Base-by-base conservation (phyloP, 2,888 invertebrate species). In the Eupelmus urozonus region DNA sequence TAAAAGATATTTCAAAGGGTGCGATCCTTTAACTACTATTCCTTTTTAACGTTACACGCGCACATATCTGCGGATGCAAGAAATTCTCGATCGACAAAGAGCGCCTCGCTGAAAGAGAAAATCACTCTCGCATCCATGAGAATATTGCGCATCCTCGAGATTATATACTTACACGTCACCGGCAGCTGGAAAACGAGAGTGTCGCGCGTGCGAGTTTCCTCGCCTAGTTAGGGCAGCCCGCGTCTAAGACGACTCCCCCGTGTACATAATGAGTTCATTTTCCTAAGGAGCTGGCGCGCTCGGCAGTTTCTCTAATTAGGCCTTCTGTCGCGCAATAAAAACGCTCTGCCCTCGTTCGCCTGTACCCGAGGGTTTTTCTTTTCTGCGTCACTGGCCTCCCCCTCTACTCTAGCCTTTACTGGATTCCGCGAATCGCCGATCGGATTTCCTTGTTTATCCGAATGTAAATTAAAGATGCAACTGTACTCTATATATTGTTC, bases 191-290 rank as follows among this genome's bases (percentile, higher is more conserved):
- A 66, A 79, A 71, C 71, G 66, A 79, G 71, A 75, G 78, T 75
- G 75, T 79, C 73, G 53, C 27, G 11, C 73, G 65, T 42, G n/a
- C n/a, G n/a, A n/a, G 75, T 65, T 69, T 76, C 77, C 73, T 74
- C 49, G 25, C 42, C 76, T 78, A 79, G 75, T 80, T 75, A 66
- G 78, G 78, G 25, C 66, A 72, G 63, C 63, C 70, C 78, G 77
- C 76, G 34, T 70, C n/a, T 27, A 27, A 42, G 42, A 25, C 27
- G 49, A 27, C 27, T 65, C 20, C 53, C 20, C 13, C 40, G 74
- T 53, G 16, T 11, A 49, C 45, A 60, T 81, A 82, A 82, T 66
- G 80, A 83, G 79, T 82, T 81, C 81, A 76, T 80, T 79, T 80
- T 80, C 71, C 72, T 71, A 69, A 34, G 51, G 55, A 23, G 63